phyloP scores from a whole-genome alignment of 2,888 invertebrate genomes.

The Allacma fusca region DNA sequence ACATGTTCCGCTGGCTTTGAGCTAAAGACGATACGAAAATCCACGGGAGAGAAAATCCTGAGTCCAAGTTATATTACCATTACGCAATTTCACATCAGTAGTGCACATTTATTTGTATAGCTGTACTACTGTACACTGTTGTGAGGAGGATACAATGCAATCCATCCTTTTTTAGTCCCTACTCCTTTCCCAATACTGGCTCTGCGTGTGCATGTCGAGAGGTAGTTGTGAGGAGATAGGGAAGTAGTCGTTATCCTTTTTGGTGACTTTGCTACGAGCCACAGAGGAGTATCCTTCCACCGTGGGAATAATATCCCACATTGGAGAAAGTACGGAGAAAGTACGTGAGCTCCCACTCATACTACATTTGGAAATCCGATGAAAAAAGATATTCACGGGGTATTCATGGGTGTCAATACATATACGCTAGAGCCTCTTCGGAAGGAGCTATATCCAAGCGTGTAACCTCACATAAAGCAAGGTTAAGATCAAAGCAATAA shows the following conservation, averaged over 20 bases:
- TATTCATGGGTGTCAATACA: neutral
- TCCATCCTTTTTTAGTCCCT: too few relatives aligned
- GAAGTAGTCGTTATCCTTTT: neutral
- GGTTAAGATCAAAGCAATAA: neutral
- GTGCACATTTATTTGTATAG: too few relatives aligned
- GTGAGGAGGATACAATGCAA: too few relatives aligned
- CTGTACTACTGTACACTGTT: too few relatives aligned
- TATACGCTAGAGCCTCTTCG: neutral
- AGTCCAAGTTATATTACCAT: too few relatives aligned
- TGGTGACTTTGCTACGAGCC: conserved; percentile 6
- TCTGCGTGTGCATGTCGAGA: too few relatives aligned
- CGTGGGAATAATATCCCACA: neutral
- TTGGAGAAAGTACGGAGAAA: neutral
- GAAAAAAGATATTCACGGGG: neutral
- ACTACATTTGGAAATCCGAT: neutral
- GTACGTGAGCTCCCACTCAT: neutral
- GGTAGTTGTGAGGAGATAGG: too few relatives aligned
- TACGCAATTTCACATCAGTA: too few relatives aligned
- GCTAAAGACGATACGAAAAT: too few relatives aligned
- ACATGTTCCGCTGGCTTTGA: conserved; percentile 38
- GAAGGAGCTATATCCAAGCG: neutral
- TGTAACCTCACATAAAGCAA: neutral
- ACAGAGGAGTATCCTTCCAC: neutral
- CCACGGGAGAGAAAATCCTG: neutral
- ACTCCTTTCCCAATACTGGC: too few relatives aligned